Percentiles rank a stretch among this genome's conserved stretches.
Evolutionary conservation across 2,888 invertebrate species (phyloP).

Genomic region (Caprella mutica): DNA sequence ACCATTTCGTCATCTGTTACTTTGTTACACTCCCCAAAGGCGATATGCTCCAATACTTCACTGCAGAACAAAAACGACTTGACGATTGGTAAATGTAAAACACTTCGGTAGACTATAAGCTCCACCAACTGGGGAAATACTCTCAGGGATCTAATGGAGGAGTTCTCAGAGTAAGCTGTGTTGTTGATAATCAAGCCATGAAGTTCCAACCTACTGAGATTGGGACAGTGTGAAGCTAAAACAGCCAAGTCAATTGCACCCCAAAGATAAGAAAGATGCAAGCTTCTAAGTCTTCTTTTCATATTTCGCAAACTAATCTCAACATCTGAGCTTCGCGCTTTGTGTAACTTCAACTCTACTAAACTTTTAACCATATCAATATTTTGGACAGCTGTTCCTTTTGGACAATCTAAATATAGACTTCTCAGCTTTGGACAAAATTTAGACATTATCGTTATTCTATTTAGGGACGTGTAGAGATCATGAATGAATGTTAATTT

Average conservation of each 20-base stretch:
- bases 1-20: constrained; percentile 21
- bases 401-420: constrained; percentile 27
- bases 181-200: constrained; percentile 17
- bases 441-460: constrained; percentile 11
- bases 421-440: constrained; percentile 23
- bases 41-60: constrained; percentile 13
- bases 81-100: constrained; percentile 10
- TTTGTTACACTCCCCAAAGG: constrained; percentile 25
- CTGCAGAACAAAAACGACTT: constrained; percentile 22
- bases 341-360: constrained; percentile 25
- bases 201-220: constrained; percentile 23
- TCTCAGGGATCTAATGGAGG: not conserved
- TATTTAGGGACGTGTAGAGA: constrained; percentile 4
- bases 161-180: not conserved
- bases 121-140: constrained; percentile 19
- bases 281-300: constrained; percentile 16
- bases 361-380: constrained; percentile 21
- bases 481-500: constrained; percentile 24
- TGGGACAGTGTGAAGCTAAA: constrained; percentile 20
- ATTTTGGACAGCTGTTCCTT: constrained; percentile 20
- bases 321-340: constrained; percentile 25
- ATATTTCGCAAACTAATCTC: constrained; percentile 18
- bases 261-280: constrained; percentile 23
- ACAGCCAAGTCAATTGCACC: constrained; percentile 21
- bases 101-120: constrained; percentile 20